These are phyloP conservation scores for Xenopus borealis DNA, from an alignment of 2,113 vertebrate species.

Conservation along the genomic window DNA sequence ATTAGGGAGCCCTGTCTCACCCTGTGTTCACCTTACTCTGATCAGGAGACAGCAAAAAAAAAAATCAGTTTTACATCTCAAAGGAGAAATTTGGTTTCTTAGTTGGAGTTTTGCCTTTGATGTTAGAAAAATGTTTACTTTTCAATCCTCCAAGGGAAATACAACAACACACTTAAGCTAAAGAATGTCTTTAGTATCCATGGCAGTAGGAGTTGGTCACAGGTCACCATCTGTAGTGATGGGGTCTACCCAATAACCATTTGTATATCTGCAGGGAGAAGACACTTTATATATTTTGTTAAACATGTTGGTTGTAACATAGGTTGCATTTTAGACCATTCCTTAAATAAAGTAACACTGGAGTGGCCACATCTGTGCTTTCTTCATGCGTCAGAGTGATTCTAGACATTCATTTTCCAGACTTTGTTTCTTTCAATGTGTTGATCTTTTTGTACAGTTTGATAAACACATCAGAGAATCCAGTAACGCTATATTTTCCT, in stretches of 20 bases:
- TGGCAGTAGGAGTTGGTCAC: neutral
- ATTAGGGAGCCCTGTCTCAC: neutral
- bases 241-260: neutral
- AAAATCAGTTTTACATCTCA: neutral
- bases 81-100: too few species aligned
- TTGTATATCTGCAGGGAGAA: neutral
- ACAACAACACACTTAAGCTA: neutral
- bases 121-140: neutral
- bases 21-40: too few species aligned
- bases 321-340: neutral
- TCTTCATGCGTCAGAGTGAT: too few species aligned
- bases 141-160: neutral
- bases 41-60: too few species aligned
- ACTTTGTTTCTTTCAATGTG: too few species aligned
- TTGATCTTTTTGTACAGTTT: too few species aligned
- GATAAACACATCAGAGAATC: too few species aligned
- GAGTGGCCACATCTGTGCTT: too few species aligned
- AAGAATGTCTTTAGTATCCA: neutral
- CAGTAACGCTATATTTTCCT: too few species aligned
- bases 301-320: neutral
- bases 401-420: too few species aligned
- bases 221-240: constrained; percentile 1
- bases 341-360: too few species aligned
- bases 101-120: constrained; percentile 1
- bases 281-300: neutral